Base-by-base conservation (phyloP, 2,113 vertebrate genomes). In the Callorhinus ursinus region DNA sequence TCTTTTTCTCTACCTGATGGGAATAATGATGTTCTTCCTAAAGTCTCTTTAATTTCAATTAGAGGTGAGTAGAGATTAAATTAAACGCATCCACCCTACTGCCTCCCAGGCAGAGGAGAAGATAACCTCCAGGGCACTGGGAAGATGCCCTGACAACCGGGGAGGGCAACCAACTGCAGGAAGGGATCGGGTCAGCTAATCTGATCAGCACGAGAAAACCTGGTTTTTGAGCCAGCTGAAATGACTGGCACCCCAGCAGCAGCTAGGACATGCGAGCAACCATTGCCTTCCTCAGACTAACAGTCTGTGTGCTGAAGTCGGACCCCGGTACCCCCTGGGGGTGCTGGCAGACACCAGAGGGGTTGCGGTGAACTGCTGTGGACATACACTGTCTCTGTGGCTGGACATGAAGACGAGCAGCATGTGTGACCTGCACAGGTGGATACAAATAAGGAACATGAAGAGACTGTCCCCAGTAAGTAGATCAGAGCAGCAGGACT, bases 1-100 rank as follows among this genome's bases (percentile, higher is more conserved):
- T 79, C 4, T 84, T 83, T 89, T 83, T 89, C 61, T 81, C 22
- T 85, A n/a, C 13, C 2, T 46, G 10, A n/a, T 90, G 21, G 36
- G 36, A 92, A 92, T 94, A 89, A 92, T 88, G 13, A 74, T 95
- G 90, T 97, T 86, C 33, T 90, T 82, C 88, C n/a, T 61, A 49
- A 90, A 57, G 4, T 83, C 55, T 19, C 22, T 93, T 94, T 92
- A 59, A 74, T 24, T 95, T 97, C 65, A 88, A 19, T 90, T 93
- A 87, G 81, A 88, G 79, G 22, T 67, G 57, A 87, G 7, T 67
- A 76, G 33, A 95, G 42, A 94, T 81, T 80, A 74, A 57, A 83
- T 93, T 94, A 93, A 95, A 86, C 11, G 53, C 13, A 33, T 85
- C 71, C 51, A 96, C 69, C 9, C 65, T 67, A 7, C 42, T 39